These are phyloP conservation scores for Cochlearius cochlearius DNA, from an alignment of 2,113 vertebrate genomes.

Conservation along the genomic window DNA sequence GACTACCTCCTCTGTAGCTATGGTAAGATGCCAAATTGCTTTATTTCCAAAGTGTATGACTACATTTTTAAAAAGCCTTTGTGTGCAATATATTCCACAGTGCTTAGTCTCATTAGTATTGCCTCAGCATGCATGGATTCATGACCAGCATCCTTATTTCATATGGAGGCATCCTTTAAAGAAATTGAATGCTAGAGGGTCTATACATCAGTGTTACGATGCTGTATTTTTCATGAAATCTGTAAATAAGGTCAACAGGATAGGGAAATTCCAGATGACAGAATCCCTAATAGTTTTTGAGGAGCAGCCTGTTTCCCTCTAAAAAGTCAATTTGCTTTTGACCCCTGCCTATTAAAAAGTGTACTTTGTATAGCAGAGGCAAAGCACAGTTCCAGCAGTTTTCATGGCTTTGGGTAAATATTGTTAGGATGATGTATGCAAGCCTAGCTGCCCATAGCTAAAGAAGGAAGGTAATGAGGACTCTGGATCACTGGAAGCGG, in stretches of 20 bases:
- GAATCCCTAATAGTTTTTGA: slow-evolving; percentile 71
- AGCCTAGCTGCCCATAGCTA: background rate
- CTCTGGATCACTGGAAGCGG: slow-evolving; percentile 28
- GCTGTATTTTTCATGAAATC: slow-evolving; percentile 71
- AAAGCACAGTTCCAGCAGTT: slow-evolving; percentile 20
- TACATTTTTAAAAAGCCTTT: slow-evolving; percentile 57
- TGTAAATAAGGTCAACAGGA: slow-evolving; percentile 71
- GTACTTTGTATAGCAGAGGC: background rate
- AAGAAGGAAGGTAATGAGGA: slow-evolving; percentile 16
- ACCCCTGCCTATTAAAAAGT: slow-evolving; percentile 52
- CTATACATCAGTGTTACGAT: slow-evolving; percentile 74
- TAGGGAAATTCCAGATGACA: slow-evolving; percentile 68
- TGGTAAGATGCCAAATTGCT: slow-evolving; percentile 64
- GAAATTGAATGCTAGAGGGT: slow-evolving; percentile 63
- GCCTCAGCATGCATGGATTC: slow-evolving; percentile 28
- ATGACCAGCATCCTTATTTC: slow-evolving; percentile 61
- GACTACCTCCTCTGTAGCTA: slow-evolving; percentile 65
- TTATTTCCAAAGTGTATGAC: slow-evolving; percentile 65
- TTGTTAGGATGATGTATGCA: slow-evolving; percentile 28
- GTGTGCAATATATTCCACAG: slow-evolving; percentile 45
- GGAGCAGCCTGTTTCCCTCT: slow-evolving; percentile 45
- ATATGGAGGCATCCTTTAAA: slow-evolving; percentile 55
- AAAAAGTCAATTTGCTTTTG: slow-evolving; percentile 67
- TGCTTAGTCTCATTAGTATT: slow-evolving; percentile 56
- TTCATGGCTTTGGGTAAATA: slow-evolving; percentile 16